Evolutionary conservation across 1,140 invertebrate species (phyloP).

Genomic region (Gerris buenoi): DNA sequence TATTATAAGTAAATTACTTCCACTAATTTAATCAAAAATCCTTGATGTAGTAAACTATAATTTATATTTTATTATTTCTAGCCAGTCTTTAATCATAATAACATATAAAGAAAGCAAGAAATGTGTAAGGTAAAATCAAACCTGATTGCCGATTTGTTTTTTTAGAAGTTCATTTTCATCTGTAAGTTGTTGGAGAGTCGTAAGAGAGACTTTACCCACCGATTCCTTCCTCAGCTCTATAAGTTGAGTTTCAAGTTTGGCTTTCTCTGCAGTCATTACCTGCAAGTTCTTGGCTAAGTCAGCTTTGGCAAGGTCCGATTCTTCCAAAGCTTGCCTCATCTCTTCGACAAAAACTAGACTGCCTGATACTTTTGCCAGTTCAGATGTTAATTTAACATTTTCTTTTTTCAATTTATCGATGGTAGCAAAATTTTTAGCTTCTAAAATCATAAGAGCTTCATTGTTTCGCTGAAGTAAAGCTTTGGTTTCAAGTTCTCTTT

Average conservation of each 20-base stretch:
- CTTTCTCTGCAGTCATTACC: not conserved
- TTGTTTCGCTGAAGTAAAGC: not conserved
- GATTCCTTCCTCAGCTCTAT: not conserved
- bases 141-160: not conserved
- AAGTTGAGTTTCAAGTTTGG: not conserved
- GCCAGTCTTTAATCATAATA: too few species aligned
- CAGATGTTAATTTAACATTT: not conserved
- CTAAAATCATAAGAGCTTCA: not conserved
- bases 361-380: not conserved
- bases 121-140: not conserved
- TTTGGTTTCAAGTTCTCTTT: not conserved
- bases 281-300: not conserved
- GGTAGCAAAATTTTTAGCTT: not conserved
- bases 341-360: not conserved
- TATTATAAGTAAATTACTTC: too few species aligned
- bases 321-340: not conserved
- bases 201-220: not conserved
- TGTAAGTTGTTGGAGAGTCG: not conserved
- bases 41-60: too few species aligned
- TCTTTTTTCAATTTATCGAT: not conserved
- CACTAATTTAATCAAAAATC: too few species aligned
- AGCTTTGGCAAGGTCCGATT: not conserved
- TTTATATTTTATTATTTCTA: too few species aligned
- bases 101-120: too few species aligned
- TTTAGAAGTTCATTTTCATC: not conserved